Evolutionary conservation across 2,888 invertebrate species (phyloP).

Genomic region (Dimorphilus gyrociliatus): DNA sequence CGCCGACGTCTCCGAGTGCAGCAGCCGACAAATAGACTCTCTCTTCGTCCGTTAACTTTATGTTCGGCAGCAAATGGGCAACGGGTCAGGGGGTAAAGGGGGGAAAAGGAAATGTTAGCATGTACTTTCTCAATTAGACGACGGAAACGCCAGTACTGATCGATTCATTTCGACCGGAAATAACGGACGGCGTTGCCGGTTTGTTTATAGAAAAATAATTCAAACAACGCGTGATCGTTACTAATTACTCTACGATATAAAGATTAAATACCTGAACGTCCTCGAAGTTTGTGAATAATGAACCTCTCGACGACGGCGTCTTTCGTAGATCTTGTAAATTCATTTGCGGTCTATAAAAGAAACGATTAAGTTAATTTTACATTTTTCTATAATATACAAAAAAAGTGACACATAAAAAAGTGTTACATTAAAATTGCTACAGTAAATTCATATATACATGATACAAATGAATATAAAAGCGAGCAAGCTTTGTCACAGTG

Average conservation of each 20-base stretch:
- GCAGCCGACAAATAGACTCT: constrained; percentile 35
- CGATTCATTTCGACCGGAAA: no score
- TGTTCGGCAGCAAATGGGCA: no score
- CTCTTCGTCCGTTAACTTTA: constrained; percentile 37
- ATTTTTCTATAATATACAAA: neutral
- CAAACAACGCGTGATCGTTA: no score
- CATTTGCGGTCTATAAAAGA: constrained; percentile 12
- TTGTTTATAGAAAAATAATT: no score
- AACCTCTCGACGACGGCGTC: constrained; percentile 27
- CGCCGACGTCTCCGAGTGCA: constrained; percentile 31
- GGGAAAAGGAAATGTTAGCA: constrained; percentile 4
- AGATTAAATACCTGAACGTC: constrained; percentile 38
- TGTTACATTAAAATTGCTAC: no score
- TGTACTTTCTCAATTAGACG: no score
- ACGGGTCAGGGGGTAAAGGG: constrained; percentile 1
- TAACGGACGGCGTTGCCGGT: no score
- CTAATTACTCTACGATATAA: no score
- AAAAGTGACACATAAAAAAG: neutral
- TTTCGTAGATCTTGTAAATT: constrained; percentile 15
- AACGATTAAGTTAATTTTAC: constrained; percentile 1
- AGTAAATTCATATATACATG: no score
- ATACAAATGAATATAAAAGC: no score
- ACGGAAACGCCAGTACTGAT: no score
- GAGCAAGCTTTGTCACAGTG: no score
- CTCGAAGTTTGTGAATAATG: constrained; percentile 37